These are phyloP conservation scores for Lepidurus apus DNA, from an alignment of 1,140 invertebrate genomes.

Conservation along the genomic window DNA sequence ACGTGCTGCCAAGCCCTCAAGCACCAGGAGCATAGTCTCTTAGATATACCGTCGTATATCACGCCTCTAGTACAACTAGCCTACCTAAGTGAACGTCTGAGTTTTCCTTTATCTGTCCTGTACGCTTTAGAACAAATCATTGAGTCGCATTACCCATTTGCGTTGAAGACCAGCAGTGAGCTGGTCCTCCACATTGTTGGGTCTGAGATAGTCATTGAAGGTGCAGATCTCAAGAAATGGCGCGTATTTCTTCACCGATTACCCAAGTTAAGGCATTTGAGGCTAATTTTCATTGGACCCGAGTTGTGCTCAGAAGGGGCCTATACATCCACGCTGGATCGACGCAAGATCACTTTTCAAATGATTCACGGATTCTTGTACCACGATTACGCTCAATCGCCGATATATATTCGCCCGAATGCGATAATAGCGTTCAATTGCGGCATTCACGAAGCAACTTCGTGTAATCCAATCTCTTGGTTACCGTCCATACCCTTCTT, in stretches of 20 bases:
- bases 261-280: conserved; percentile 45
- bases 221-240: conserved; percentile 59
- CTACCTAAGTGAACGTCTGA: conserved; percentile 23
- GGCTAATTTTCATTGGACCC: conserved; percentile 56
- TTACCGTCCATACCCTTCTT: background rate
- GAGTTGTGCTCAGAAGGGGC: conserved; percentile 54
- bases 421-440: conserved; percentile 63
- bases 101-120: conserved; percentile 55
- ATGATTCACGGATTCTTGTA: conserved; percentile 55
- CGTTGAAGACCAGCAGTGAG: conserved; percentile 2
- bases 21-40: background rate
- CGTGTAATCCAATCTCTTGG: background rate
- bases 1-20: background rate
- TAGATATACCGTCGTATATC: background rate
- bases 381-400: conserved; percentile 50
- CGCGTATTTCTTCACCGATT: conserved; percentile 60
- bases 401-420: conserved; percentile 50
- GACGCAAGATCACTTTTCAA: conserved; percentile 48
- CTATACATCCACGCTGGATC: conserved; percentile 23
- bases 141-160: background rate
- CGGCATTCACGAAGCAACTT: conserved; percentile 41
- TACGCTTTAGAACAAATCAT: conserved; percentile 51
- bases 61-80: background rate
- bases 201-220: conserved; percentile 65
- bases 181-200: conserved; percentile 56